Evolutionary conservation across 23 tunicate species (phyloP).

Genomic region (Trididemnum miniatum): DNA sequence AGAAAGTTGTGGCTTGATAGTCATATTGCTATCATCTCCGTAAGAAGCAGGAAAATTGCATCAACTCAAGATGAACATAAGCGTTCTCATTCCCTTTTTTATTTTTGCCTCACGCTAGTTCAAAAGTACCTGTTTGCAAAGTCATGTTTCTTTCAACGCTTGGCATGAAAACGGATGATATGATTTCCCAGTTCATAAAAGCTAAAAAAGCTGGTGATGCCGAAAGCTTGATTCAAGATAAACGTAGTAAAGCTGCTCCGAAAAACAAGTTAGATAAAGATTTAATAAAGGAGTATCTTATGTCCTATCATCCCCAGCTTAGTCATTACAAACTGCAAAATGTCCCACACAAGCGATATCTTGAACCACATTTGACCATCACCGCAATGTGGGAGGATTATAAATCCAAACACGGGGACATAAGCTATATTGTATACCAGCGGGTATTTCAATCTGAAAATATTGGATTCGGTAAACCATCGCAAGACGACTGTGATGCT

Average conservation of each 20-base stretch:
- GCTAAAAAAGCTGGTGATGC: constrained; percentile 3
- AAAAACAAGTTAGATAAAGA: background rate
- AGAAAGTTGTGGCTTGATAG: constrained; percentile 19
- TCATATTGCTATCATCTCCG: background rate
- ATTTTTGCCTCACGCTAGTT: background rate
- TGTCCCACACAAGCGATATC: constrained; percentile 7
- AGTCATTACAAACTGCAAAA: background rate
- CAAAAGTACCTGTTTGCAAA: background rate
- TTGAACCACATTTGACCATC: constrained; percentile 15
- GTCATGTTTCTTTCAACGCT: background rate
- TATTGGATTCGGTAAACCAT: background rate
- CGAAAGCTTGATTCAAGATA: background rate
- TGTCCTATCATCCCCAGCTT: constrained; percentile 13
- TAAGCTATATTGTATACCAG: constrained; percentile 4
- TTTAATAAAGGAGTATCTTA: background rate
- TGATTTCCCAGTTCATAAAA: background rate
- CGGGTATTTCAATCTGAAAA: background rate
- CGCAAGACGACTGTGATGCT: background rate
- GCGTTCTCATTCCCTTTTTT: constrained; percentile 9
- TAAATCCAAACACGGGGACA: constrained; percentile 5
- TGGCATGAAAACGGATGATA: background rate
- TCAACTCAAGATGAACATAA: background rate
- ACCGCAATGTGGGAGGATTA: constrained; percentile 14
- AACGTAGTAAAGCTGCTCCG: constrained; percentile 5
- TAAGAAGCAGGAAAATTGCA: background rate